These are phyloP conservation scores for Lytechinus pictus DNA, from an alignment of 35 echinoderm and acorn worm species.

Conservation along the genomic window DNA sequence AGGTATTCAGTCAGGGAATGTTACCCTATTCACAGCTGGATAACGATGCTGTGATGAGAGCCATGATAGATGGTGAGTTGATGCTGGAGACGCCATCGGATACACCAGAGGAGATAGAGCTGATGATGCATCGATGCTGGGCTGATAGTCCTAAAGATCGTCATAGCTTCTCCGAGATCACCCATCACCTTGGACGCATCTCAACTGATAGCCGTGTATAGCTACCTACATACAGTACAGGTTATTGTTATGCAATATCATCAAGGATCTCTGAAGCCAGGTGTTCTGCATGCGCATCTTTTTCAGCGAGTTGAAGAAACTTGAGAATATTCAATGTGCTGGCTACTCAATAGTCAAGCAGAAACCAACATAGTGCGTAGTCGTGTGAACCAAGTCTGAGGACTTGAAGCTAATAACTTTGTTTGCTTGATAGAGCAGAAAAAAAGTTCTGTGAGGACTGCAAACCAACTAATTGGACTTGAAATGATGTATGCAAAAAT, in stretches of 20 bases:
- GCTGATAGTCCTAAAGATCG: constrained; percentile 76
- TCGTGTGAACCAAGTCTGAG: background rate
- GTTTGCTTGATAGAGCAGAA: background rate
- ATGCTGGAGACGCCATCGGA: constrained; percentile 71
- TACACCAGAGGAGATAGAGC: constrained; percentile 87
- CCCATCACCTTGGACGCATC: constrained; percentile 66
- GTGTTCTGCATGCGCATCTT: background rate
- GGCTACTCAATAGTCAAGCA: background rate
- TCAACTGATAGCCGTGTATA: constrained; percentile 79
- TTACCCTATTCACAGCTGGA: constrained; percentile 75
- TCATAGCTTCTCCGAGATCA: constrained; percentile 83
- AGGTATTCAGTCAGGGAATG: constrained; percentile 85
- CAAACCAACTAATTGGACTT: background rate
- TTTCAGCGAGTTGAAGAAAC: background rate
- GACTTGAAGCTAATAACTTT: constrained; percentile 8
- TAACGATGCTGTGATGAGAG: constrained; percentile 87
- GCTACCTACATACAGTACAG: background rate
- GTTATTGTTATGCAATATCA: background rate
- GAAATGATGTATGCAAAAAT: background rate
- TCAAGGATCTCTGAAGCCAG: background rate
- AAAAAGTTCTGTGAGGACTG: background rate
- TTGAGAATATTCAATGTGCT: constrained; percentile 3
- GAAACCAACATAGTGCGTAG: background rate
- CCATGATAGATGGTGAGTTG: constrained; percentile 77
- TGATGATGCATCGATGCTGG: constrained; percentile 90